These are phyloP conservation scores for Gastrophysa polygoni DNA, from an alignment of 2,888 invertebrate species.

Conservation along the genomic window DNA sequence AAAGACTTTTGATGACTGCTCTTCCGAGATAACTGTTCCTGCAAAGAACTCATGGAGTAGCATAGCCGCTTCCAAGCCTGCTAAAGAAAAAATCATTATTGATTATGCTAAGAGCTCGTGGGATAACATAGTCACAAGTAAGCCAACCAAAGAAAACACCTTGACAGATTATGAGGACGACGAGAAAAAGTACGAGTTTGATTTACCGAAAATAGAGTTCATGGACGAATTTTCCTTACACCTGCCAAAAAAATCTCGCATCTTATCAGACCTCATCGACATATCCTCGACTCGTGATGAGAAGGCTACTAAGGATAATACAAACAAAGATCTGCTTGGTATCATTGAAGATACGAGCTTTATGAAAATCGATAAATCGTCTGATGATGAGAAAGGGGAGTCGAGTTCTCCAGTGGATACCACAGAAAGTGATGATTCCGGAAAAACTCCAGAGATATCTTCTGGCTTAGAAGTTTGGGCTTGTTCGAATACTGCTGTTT, in stretches of 20 bases:
- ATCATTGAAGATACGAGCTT: constrained; percentile 47
- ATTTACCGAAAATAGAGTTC: constrained; percentile 36
- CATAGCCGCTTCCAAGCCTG: constrained; percentile 58
- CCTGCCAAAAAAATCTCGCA: constrained; percentile 35
- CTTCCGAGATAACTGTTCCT: constrained; percentile 44
- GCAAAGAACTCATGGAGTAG: constrained; percentile 63
- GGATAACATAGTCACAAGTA: constrained; percentile 62
- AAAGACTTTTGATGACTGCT: constrained; percentile 28
- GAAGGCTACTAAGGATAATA: constrained; percentile 36
- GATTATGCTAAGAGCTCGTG: constrained; percentile 62
- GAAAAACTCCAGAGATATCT: constrained; percentile 51
- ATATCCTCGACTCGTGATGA: too few relatives aligned
- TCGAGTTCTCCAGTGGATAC: constrained; percentile 63
- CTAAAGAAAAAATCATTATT: too few relatives aligned
- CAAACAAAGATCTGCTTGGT: constrained; percentile 16
- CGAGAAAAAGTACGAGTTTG: constrained; percentile 19
- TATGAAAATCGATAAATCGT: constrained; percentile 60
- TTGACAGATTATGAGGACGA: constrained; percentile 30
- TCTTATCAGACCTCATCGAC: constrained; percentile 42
- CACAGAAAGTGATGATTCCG: constrained; percentile 65
- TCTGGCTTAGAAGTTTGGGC: constrained; percentile 49
- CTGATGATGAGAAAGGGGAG: constrained; percentile 64
- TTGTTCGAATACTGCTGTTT: constrained; percentile 38
- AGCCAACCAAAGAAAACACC: constrained; percentile 35
- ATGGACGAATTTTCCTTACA: constrained; percentile 41